Conservation (phyloP, 1,140 invertebrate species). For the Cotesia chilonis region DNA sequence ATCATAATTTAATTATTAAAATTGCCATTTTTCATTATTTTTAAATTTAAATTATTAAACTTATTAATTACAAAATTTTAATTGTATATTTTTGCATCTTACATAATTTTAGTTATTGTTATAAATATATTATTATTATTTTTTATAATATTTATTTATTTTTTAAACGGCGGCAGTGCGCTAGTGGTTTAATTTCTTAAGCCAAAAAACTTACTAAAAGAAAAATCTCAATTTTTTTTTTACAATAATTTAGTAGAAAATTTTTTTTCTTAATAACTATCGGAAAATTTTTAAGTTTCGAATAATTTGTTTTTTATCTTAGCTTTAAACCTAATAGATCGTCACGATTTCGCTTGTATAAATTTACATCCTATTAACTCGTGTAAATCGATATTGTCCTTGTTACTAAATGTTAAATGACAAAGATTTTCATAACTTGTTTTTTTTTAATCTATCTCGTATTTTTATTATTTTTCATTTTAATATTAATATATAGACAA, state of each 20-base stretch:
- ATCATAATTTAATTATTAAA: no score
- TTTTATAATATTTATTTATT: conserved; percentile 11
- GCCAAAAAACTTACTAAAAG: conserved; percentile 1
- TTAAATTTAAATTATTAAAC: conserved; percentile 28
- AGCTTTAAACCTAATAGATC: no score
- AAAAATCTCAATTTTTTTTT: conserved; percentile 4
- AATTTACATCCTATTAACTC: no score
- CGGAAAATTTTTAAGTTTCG: not conserved
- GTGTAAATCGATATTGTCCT: no score
- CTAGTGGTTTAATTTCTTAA: conserved; percentile 17
- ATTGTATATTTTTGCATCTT: conserved; percentile 1
- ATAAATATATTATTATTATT: conserved; percentile 1
- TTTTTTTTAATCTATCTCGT: not conserved
- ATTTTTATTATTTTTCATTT: not conserved
- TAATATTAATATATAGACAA: conserved; percentile 29
- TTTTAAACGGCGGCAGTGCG: conserved; percentile 32
- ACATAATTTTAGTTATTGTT: not conserved
- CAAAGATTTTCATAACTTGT: conserved; percentile 13
- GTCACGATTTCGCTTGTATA: no score
- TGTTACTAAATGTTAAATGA: no score
- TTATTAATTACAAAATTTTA: not conserved
- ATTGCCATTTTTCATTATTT: conserved; percentile 22
- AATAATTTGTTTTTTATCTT: conserved; percentile 31
- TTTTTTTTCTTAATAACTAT: conserved; percentile 6
- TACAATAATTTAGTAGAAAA: conserved; percentile 11